Conservation (phyloP, 2,113 vertebrate species). For the Falco punctatus region DNA sequence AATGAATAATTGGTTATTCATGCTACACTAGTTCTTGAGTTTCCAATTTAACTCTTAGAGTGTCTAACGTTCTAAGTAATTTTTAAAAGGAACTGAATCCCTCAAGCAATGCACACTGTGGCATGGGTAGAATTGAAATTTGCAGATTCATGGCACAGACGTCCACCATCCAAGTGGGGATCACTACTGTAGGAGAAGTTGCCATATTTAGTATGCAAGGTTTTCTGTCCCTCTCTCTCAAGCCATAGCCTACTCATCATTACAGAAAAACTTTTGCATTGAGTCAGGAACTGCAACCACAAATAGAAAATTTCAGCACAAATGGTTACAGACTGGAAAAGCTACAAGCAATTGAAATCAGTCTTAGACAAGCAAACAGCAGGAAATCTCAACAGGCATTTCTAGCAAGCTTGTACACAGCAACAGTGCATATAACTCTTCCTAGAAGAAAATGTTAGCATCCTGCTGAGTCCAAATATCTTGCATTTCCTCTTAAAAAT, state of each 20-base stretch:
- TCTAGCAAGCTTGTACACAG: neutral
- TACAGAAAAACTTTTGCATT: neutral
- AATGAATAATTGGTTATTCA: neutral
- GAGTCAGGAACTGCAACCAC: neutral
- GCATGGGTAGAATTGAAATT: neutral
- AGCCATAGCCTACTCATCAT: neutral
- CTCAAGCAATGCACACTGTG: neutral
- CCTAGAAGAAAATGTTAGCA: neutral
- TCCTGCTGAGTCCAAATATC: neutral
- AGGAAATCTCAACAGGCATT: neutral
- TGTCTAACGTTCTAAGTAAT: neutral
- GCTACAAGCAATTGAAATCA: neutral
- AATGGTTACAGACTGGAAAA: neutral
- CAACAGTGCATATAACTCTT: neutral
- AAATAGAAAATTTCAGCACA: neutral
- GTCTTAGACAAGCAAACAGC: neutral
- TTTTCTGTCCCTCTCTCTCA: neutral
- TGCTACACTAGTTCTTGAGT: neutral
- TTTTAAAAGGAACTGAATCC: neutral
- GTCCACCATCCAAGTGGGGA: neutral
- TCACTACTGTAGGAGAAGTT: neutral
- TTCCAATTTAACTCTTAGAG: neutral
- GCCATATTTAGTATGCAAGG: neutral
- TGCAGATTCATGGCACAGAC: neutral
- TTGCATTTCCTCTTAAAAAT: neutral